Evolutionary conservation across 2,797 vertebrate species (phyloP).

Genomic region (Menidia menidia): DNA sequence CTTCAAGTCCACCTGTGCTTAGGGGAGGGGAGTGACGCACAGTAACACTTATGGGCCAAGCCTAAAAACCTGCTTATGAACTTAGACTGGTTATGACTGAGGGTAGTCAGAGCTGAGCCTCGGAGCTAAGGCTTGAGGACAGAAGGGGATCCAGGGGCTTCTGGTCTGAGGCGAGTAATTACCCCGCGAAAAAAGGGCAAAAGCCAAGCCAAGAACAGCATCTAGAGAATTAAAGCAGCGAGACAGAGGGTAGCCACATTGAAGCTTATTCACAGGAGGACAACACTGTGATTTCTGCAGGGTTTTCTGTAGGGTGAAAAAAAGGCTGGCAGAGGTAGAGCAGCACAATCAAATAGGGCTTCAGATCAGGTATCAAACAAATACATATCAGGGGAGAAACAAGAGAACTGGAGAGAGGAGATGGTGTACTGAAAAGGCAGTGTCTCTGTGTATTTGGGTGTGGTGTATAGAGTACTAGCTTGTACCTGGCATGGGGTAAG

Average conservation of each 20-base stretch:
- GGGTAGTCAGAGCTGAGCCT: slow-evolving; percentile 23
- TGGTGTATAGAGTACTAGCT: slow-evolving; percentile 59
- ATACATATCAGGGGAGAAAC: slow-evolving; percentile 55
- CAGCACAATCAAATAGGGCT: slow-evolving; percentile 40
- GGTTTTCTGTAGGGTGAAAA: neutral
- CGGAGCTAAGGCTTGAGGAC: slow-evolving; percentile 15
- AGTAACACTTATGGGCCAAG: slow-evolving; percentile 65
- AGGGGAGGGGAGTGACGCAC: slow-evolving; percentile 82
- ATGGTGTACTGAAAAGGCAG: slow-evolving; percentile 25
- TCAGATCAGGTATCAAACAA: slow-evolving; percentile 61
- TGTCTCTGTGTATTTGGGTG: slow-evolving; percentile 56
- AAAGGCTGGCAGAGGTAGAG: slow-evolving; percentile 17
- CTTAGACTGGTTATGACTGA: slow-evolving; percentile 40
- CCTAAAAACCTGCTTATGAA: slow-evolving; percentile 69
- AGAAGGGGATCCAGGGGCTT: slow-evolving; percentile 13
- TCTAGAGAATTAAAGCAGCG: slow-evolving; percentile 16
- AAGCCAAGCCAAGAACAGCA: slow-evolving; percentile 20
- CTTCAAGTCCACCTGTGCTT: slow-evolving; percentile 93
- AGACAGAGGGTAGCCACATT: slow-evolving; percentile 9
- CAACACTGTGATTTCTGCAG: neutral
- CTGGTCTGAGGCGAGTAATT: slow-evolving; percentile 20
- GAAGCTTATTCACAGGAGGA: slow-evolving; percentile 28
- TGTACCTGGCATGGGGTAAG: slow-evolving; percentile 58
- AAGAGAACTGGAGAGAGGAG: slow-evolving; percentile 36
- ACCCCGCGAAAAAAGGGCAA: slow-evolving; percentile 9